Evolutionary conservation across 2,888 invertebrate species (phyloP), one percentile per base, ranked within the genome.

Genomic region (Hermodice carunculata): DNA sequence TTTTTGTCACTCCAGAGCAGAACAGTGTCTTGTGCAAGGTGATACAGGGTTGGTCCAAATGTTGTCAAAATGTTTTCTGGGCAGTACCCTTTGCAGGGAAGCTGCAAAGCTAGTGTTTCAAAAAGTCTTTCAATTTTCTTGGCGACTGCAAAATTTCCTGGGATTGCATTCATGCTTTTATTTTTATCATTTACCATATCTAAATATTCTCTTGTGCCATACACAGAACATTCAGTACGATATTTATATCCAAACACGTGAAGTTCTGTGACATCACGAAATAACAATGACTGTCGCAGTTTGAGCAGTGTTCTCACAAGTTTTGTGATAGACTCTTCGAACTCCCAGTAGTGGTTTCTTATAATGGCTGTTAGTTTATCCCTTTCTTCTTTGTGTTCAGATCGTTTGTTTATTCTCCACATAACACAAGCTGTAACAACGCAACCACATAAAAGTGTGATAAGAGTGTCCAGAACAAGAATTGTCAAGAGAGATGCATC

Each of bases 71-170:
- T 64, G 17, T 66, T 61, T 17, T 57, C 37, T 0, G 70, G 60
- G 48, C 71, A 71, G 19, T 51, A 48, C 37, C 66, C 66, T n/a
- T 67, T 49, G 49, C 66, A 67, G 1, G 71, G 64, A n/a, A 74
- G 44, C 48, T 69, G 66, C n/a, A 74, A 29, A 5, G 64, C 53
- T 26, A 74, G 58, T 14, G 63, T 53, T 40, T 73, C 73, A 61
- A 74, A 72, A n/a, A 74, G 60, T 17, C 71, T 40, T 34, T 72
- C 71, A 28, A 74, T 51, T 54, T 70, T 70, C 48, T 66, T 66
- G 31, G 69, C 48, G 14, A 58, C 58, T n/a, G 42, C 40, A 40
- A 64, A 57, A 1, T 62, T 62, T 37, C 59, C 58, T 14, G 61
- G 32, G 34, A 37, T 31, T 26, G 37, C 3, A 32, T 32, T 29